Evolutionary conservation across 2,113 vertebrate species (phyloP).

Genomic region (Psittacara wagleri): DNA sequence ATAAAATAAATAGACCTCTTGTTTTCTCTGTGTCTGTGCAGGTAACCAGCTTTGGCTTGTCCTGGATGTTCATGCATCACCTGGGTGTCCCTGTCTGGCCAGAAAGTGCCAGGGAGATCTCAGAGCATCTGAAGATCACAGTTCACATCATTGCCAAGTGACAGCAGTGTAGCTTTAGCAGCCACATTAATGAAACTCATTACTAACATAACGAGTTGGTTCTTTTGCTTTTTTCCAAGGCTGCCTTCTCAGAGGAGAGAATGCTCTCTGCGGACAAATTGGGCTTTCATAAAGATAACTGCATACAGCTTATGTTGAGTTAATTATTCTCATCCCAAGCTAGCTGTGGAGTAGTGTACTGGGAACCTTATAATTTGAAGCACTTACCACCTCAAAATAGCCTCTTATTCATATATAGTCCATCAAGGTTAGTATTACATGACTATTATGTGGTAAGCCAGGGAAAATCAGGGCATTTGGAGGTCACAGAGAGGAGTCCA

Average conservation of each 20-base stretch:
- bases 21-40: not conserved
- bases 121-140: not conserved
- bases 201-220: not conserved
- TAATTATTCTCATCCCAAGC: slow-evolving; percentile 17
- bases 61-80: not conserved
- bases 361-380: slow-evolving; percentile 52
- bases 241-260: not conserved
- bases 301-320: not conserved
- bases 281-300: not conserved
- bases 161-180: not conserved
- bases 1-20: not conserved
- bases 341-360: not conserved
- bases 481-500: slow-evolving; percentile 36
- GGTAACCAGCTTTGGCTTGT: not conserved
- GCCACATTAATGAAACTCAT: not conserved
- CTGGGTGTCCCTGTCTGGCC: not conserved
- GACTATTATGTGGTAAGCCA: slow-evolving; percentile 38
- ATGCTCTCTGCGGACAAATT: not conserved
- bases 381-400: slow-evolving; percentile 47
- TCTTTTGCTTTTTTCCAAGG: not conserved
- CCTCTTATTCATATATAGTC: slow-evolving; percentile 16
- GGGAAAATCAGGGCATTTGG: slow-evolving; percentile 35
- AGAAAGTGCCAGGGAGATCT: not conserved
- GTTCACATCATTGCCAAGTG: not conserved
- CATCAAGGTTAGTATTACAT: slow-evolving; percentile 24